Evolutionary conservation across 2,888 invertebrate genomes (phyloP).

Genomic region (Pogonocherus hispidulus): DNA sequence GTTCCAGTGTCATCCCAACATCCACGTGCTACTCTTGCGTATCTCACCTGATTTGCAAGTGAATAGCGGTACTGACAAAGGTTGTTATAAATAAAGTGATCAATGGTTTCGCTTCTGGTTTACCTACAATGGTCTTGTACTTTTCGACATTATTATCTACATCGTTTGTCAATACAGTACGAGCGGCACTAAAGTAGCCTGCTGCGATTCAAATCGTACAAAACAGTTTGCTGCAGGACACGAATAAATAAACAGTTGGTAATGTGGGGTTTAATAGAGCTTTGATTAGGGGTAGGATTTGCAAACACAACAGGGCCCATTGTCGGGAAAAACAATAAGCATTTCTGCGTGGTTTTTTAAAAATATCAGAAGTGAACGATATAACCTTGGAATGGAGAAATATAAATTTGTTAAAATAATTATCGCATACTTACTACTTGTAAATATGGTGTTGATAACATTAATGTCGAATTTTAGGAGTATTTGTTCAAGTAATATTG

Average conservation of each 20-base stretch:
- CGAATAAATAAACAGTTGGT: background rate
- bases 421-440: too few relatives aligned
- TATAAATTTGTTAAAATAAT: too few relatives aligned
- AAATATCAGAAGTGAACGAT: background rate
- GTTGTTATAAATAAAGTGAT: constrained; percentile 59
- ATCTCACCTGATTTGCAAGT: constrained; percentile 58
- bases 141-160: constrained; percentile 14
- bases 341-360: background rate
- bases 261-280: background rate
- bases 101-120: constrained; percentile 52
- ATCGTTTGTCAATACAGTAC: constrained; percentile 28
- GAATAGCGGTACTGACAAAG: constrained; percentile 54
- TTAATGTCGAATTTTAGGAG: too few relatives aligned
- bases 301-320: background rate
- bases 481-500: too few relatives aligned
- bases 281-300: background rate
- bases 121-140: constrained; percentile 27
- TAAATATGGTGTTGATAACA: too few relatives aligned
- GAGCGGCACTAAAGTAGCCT: constrained; percentile 1
- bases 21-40: constrained; percentile 56
- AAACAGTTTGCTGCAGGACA: constrained; percentile 1
- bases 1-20: constrained; percentile 35
- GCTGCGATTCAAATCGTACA: constrained; percentile 13
- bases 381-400: background rate
- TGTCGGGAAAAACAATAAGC: too few relatives aligned